Conservation (phyloP, 2,797 vertebrate genomes). For the Chelidonichthys spinosus region DNA sequence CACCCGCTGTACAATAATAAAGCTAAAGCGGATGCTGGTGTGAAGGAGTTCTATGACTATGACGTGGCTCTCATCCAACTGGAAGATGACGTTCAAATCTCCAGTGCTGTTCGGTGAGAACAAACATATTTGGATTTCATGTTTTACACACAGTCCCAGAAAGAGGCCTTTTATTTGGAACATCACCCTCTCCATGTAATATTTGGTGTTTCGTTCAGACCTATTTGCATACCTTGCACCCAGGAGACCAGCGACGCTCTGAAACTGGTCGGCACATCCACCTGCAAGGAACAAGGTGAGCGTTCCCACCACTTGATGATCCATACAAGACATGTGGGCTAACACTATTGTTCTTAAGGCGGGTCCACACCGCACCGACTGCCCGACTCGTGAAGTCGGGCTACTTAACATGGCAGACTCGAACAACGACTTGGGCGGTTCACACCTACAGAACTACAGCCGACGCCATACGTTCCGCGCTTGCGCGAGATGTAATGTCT, state of each 20-base stretch:
- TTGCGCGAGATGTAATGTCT: too few species aligned
- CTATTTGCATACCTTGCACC: constrained; percentile 79
- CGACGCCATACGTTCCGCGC: too few species aligned
- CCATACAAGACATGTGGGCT: background rate
- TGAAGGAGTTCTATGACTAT: constrained; percentile 75
- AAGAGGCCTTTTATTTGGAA: too few species aligned
- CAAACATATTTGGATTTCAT: background rate
- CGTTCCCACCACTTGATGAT: background rate
- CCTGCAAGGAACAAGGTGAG: constrained; percentile 71
- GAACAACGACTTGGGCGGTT: too few species aligned
- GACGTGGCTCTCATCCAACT: constrained; percentile 76
- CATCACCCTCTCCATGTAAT: background rate
- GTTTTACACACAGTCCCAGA: too few species aligned
- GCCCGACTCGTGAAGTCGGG: too few species aligned
- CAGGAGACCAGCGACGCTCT: constrained; percentile 69
- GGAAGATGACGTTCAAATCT: background rate
- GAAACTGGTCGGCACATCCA: constrained; percentile 40
- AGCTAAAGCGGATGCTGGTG: background rate
- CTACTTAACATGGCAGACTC: too few species aligned
- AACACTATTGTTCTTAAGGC: background rate
- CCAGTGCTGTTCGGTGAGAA: constrained; percentile 32
- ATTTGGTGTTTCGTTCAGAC: constrained; percentile 49
- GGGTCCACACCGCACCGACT: too few species aligned
- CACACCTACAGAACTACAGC: too few species aligned
- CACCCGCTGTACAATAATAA: constrained; percentile 46